Evolutionary conservation across 1,140 invertebrate species (phyloP).

Genomic region (Philopotamus ludificatus): DNA sequence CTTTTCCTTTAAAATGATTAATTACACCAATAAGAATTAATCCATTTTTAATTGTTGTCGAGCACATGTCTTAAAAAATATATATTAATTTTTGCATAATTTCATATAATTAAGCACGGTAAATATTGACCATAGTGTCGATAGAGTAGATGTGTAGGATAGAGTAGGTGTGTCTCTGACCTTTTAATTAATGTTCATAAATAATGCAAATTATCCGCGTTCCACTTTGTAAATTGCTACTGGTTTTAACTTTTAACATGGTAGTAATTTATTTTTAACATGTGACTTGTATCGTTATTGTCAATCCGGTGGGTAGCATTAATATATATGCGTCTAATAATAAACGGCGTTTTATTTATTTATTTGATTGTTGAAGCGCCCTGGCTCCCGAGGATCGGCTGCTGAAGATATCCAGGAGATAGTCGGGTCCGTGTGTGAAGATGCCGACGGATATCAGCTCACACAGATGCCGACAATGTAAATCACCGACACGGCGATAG

Average conservation of each 20-base stretch:
- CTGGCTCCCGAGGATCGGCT: background rate
- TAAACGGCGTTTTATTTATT: too few species aligned
- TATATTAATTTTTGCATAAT: background rate
- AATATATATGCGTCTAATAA: background rate
- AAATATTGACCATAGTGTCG: background rate
- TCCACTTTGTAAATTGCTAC: background rate
- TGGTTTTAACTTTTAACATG: background rate
- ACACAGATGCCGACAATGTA: constrained; percentile 17
- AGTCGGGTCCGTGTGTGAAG: constrained; percentile 9
- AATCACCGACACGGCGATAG: background rate
- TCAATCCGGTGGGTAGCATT: background rate
- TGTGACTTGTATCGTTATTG: too few species aligned
- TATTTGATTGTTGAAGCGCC: constrained; percentile 11
- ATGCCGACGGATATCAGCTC: constrained; percentile 23
- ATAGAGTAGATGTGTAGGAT: background rate
- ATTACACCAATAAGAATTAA: too few species aligned
- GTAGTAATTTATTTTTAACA: too few species aligned
- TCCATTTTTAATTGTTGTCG: background rate
- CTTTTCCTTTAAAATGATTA: too few species aligned
- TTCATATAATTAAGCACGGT: background rate
- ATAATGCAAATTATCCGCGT: background rate
- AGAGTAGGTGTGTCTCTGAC: background rate
- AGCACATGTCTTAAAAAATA: background rate
- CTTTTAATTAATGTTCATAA: background rate
- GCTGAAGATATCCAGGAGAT: constrained; percentile 17